Base-by-base conservation (phyloP, 2,888 invertebrate genomes). In the Callyntrura guangdongensis region DNA sequence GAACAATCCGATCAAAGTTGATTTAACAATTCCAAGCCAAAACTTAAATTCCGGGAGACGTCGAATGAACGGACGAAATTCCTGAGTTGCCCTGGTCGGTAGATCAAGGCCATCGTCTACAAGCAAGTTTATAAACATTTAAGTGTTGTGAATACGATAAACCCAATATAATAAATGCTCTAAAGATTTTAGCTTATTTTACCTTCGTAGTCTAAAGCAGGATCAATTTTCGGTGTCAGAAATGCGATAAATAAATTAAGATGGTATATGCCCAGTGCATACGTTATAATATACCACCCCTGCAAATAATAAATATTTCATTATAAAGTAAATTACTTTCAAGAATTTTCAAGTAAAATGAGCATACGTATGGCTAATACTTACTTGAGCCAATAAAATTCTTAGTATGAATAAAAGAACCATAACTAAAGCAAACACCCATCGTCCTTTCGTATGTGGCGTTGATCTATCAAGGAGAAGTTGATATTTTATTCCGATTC, bases 281-380 rank as follows among this genome's bases (percentile, higher is more conserved):
- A 99, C 94, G 99, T 99, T 91, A 99, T 97, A 94, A 99, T 99
- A 95, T 99, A 99, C 99, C 99, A 99, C 94, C 99, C 99, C 98
- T 99, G 96, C 93, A 97, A n/a, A 91, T 79, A 92, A 45, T 27
- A 12, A 56, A 67, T 36, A 56, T 77, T 12, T 2, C 53, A 27
- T n/a, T n/a, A n/a, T n/a, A n/a, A n/a, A n/a, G n/a, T 25, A 72
- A 0, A 8, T 72, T 72, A 45, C 36, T 36, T 36, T 36, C 36
- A 72, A 27, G 0, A 56, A 36, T 27, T n/a, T 72, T 27, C 14
- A 12, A 27, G 14, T 12, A 36, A 27, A 25, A 20, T 4, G 36
- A 36, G 36, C 6, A 36, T 4, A 36, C n/a, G 9, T 17, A 22
- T 53, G 9, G 20, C n/a, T n/a, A n/a, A n/a, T 25, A 64, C 95